Base-by-base conservation (phyloP, 1,140 invertebrate species). In the Spodoptera frugiperda region DNA sequence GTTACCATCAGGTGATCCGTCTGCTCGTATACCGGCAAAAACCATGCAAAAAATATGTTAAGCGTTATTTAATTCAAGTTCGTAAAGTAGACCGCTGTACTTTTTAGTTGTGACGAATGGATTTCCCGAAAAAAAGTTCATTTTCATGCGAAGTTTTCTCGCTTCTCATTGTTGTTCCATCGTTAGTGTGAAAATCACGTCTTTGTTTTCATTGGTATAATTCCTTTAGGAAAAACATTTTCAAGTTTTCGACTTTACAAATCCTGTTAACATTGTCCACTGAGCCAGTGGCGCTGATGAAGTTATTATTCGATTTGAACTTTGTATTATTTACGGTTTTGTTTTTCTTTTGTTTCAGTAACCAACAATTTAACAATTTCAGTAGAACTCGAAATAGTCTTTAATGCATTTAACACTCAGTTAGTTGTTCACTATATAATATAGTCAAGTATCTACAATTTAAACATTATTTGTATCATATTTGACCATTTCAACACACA, bases 261-360 rank as follows among this genome's bases (percentile, higher is more conserved):
- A 57, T 57, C 21, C 19, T 57, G 21, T 57, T 57, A 57, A 30
- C 54, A 30, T 21, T 57, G 54, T 57, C 30, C 30, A 57, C 54
- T 57, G 54, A 21, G 19, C 51, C 21, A 17, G 17, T 21, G 54
- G 54, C 21, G 48, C n/a, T 21, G 54, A 57, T 57, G 54, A 30
- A 57, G 54, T 57, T 57, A 0, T 30, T 57, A 57, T 57, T 57
- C 54, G 21, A 57, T 57, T 57, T 30, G 14, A 30, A 25, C 21
- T 57, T 57, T 6, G 12, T 51, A 15, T 51, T 51, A 51, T 15
- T 51, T n/a, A 51, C n/a, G 12, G 48, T 51, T n/a, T 11, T 51
- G 48, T 14, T 51, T 51, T 14, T 14, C 14, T 51, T n/a, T 51
- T 15, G 4, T 51, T 51, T n/a, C 48, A 51, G 10, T 51, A 3